Evolutionary conservation across 2,797 vertebrate genomes (phyloP), one percentile per base, ranked within the genome.

Genomic region (Somateria mollissima): DNA sequence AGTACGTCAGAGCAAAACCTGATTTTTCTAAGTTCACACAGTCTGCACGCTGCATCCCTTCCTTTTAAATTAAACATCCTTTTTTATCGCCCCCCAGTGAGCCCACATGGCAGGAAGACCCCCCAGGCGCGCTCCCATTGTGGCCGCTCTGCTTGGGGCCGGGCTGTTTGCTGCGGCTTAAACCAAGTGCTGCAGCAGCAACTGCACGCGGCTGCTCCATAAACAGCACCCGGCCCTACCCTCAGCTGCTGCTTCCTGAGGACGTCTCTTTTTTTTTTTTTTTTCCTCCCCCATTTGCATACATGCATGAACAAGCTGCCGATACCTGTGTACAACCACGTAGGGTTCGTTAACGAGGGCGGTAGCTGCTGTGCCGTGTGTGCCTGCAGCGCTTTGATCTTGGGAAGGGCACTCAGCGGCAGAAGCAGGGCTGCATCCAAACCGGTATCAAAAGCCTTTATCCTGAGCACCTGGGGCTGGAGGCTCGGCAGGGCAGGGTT

Each of bases 11-110:
- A 91, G 85, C 2, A 71, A 84, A 95, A 81, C 56, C 30, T 61
- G 70, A n/a, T 34, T 92, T 91, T 71, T 32, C 8, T 51, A 70
- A 84, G 76, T 94, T 95, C 66, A 76, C 94, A 57, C 74, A 86
- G 70, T 28, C 74, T 67, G 28, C 41, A 3, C 3, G 5, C 60
- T 94, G 65, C 77, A 47, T 94, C 85, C 58, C 53, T 69, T 91
- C 86, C 87, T 77, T 89, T 90, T 75, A 85, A 92, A 57, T 86
- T 19, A 91, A 96, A 84, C 84, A 93, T 94, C 87, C 91, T 78
- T 79, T 90, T 12, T 32, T 53, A 61, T 85, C 24, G 1, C 4
- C n/a, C 34, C 11, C 34, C 10, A 5, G 54, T 20, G 18, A 54
- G 61, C 36, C 36, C 47, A 37, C 47, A 11, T 1, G 5, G 58